Evolutionary conservation across 2,113 vertebrate species (phyloP), one percentile per base, ranked within the genome.

Genomic region (Merops nubicus): DNA sequence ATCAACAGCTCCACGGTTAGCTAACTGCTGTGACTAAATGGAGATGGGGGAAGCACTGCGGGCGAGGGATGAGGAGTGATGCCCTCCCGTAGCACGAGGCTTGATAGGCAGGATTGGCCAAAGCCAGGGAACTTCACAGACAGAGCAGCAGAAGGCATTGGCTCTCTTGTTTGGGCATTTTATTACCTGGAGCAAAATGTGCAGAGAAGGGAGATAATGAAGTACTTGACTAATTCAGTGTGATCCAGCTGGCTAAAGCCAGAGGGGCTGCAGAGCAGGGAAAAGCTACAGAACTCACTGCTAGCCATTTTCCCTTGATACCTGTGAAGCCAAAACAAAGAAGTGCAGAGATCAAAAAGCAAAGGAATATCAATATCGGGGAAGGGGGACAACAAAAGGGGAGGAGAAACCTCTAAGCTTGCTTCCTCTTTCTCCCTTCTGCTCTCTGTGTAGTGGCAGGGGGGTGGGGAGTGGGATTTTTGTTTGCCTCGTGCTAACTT

Each of bases 231-330:
- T 99, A 98, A 99, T 99, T 99, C 99, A 98, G 98, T 98, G 98
- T 97, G 98, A 98, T 99, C 98, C 99, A 99, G 99, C 99, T 99
- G 99, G 98, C 98, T 98, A 98, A 98, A 98, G 99, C 99, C 98
- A 98, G 98, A 99, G 99, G 99, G 98, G 97, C 98, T 98, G 97
- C 96, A 83, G 97, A 98, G 95, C 95, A 97, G 97, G 97, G 72
- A 89, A 97, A 97, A 98, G 96, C 97, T 94, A 82, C 93, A 98
- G 97, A 98, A 98, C 98, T 98, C 98, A 97, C 95, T 96, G 97
- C 96, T 97, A 97, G 96, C 98, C 97, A 79, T 97, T 98, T 98
- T 97, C 97, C 97, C 97, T 93, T 84, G 98, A 97, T 98, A 98
- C 97, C 98, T 97, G 96, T 74, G 88, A 98, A 98, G 97, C 97